These are phyloP conservation scores for Morpho deidamia DNA, from an alignment of 2,888 invertebrate species.

Conservation along the genomic window DNA sequence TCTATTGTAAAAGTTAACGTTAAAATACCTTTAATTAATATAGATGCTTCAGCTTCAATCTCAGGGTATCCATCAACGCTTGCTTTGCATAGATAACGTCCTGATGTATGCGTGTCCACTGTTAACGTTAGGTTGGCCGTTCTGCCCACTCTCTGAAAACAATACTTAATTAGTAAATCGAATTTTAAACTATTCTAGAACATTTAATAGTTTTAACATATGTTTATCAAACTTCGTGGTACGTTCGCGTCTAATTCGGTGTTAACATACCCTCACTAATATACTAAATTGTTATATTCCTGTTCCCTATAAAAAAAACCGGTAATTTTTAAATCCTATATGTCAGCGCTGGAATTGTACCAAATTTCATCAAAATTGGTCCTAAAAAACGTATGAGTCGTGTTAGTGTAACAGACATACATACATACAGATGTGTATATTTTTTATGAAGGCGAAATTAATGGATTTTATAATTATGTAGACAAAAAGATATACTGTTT, in stretches of 20 bases:
- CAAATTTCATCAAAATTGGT: too few relatives aligned
- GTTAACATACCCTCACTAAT: constrained; percentile 54
- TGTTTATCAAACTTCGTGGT: neutral
- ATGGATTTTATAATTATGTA: too few relatives aligned
- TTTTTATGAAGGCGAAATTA: too few relatives aligned
- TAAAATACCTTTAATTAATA: constrained; percentile 84
- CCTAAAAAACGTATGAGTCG: too few relatives aligned
- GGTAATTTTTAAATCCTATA: too few relatives aligned
- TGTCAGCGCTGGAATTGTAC: too few relatives aligned
- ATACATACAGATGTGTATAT: too few relatives aligned
- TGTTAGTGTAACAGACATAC: too few relatives aligned
- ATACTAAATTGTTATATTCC: too few relatives aligned
- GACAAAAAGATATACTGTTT: too few relatives aligned
- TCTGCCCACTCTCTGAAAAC: constrained; percentile 87
- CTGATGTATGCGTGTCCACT: constrained; percentile 87
- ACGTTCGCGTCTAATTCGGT: neutral
- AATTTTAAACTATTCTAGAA: neutral
- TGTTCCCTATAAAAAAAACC: too few relatives aligned
- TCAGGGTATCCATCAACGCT: constrained; percentile 92
- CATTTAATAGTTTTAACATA: neutral
- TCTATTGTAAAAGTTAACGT: too few relatives aligned
- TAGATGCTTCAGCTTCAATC: constrained; percentile 87
- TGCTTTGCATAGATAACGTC: constrained; percentile 94
- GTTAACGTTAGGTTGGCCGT: constrained; percentile 86
- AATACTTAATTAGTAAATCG: neutral